Conservation (phyloP, 92 coral and sea anemone genomes). For the Epizoanthus fatuus region DNA sequence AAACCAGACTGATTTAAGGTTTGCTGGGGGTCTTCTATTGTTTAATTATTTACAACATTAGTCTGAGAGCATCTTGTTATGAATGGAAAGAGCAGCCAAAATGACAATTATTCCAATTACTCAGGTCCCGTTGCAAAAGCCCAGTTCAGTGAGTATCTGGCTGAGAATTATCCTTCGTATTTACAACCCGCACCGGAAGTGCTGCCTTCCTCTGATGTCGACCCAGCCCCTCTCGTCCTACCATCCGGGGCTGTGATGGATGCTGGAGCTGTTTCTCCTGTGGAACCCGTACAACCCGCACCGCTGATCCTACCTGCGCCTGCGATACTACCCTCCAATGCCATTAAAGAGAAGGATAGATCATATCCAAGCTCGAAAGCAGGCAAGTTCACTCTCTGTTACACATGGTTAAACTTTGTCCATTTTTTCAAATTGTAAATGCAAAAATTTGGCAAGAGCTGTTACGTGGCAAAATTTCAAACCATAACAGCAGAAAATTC, state of each 20-base stretch:
- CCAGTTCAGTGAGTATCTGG: background rate
- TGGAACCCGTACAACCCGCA: constrained; percentile 78
- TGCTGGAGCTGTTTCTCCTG: constrained; percentile 71
- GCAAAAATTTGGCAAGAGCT: too few relatives aligned
- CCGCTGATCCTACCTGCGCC: constrained; percentile 90
- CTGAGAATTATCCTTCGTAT: background rate
- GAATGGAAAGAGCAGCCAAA: background rate
- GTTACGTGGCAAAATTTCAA: too few relatives aligned
- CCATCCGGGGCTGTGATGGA: constrained; percentile 73
- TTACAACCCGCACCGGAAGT: constrained; percentile 11
- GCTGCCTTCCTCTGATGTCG: constrained; percentile 54
- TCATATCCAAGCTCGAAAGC: constrained; percentile 66
- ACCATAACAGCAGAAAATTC: too few relatives aligned
- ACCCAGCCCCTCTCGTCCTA: constrained; percentile 79
- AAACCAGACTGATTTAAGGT: too few relatives aligned
- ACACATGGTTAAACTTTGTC: too few relatives aligned
- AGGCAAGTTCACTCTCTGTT: too few relatives aligned
- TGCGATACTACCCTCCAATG: constrained; percentile 77
- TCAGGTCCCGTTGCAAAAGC: background rate
- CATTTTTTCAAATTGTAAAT: too few relatives aligned
- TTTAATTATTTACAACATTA: too few relatives aligned
- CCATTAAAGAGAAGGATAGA: constrained; percentile 79
- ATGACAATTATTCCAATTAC: background rate
- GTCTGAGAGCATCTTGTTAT: too few relatives aligned
- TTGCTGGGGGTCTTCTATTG: too few relatives aligned